These are phyloP conservation scores for Drosophila pectinifera DNA, from an alignment of 1,140 invertebrate species.

Conservation along the genomic window DNA sequence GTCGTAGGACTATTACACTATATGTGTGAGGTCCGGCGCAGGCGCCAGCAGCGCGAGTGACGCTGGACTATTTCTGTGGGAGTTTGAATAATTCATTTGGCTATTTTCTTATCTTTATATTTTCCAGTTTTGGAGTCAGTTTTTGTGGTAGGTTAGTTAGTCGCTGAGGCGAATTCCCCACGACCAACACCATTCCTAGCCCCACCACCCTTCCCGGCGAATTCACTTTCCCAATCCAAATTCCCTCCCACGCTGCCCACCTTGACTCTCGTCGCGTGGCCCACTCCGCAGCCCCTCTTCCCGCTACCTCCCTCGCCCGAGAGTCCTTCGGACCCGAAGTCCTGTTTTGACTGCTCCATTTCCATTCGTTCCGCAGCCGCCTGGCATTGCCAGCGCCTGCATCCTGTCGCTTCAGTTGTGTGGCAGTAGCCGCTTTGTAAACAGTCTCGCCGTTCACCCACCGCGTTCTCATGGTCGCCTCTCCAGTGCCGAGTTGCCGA, in stretches of 20 bases:
- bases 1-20: conserved; percentile 36
- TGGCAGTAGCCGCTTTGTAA: conserved; percentile 80
- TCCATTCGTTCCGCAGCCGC: conserved; percentile 62
- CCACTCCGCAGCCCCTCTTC: conserved; percentile 6
- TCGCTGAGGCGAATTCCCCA: conserved; percentile 27
- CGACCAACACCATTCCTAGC: conserved; percentile 22
- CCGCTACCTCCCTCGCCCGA: neutral
- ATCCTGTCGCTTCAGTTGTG: conserved; percentile 77
- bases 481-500: conserved; percentile 32
- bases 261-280: conserved; percentile 17
- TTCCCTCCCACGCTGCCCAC: conserved; percentile 14
- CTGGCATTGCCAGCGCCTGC: conserved; percentile 43
- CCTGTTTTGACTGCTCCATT: conserved; percentile 60
- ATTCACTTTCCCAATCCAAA: conserved; percentile 30
- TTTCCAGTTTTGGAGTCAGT: conserved; percentile 31
- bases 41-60: conserved; percentile 49
- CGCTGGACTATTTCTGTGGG: conserved; percentile 33
- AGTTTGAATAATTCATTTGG: conserved; percentile 47
- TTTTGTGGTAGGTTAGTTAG: conserved; percentile 78
- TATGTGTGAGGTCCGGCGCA: conserved; percentile 49
- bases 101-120: conserved; percentile 46
- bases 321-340: conserved; percentile 54
- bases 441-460: conserved; percentile 67
- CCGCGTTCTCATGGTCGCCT: conserved; percentile 61
- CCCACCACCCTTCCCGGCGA: conserved; percentile 20